Evolutionary conservation across 2,113 vertebrate genomes (phyloP), one percentile per base, ranked within the genome.

Genomic region (Cynopterus brachyotis): DNA sequence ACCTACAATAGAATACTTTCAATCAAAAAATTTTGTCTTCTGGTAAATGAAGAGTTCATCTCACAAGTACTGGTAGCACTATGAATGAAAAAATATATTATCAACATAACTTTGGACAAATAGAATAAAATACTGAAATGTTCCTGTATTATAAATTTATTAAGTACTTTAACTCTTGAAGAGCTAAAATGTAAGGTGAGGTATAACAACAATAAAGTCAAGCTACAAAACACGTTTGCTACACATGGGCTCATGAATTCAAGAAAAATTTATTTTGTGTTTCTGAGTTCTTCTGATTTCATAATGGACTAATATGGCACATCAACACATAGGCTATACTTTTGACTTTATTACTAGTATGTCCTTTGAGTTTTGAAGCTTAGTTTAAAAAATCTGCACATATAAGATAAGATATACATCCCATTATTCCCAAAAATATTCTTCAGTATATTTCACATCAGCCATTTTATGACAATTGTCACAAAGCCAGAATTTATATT

Each of bases 121-220:
- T 9, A 32, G 35, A 53, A 88, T 24, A 24, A 57, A 64, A 85
- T 83, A 87, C 62, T 76, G 16, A 97, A 81, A 50, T 93, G 20
- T 64, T 97, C 82, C 97, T 91, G 96, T 95, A 94, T 96, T 97
- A 89, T 95, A 89, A 95, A 96, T 92, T 96, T 81, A 94, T 97
- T 95, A 92, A 97, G 73, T 92, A 83, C 19, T 92, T 97, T n/a
- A 82, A 97, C 69, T 95, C 64, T 97, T 89, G 69, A 95, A 97
- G 45, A 90, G 69, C 30, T 53, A 82, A 96, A 95, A 83, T 96
- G 12, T 3, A 88, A 92, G 83, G 67, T 91, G 79, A 60, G 94
- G 50, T 47, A 84, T 93, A 97, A 90, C 81, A 91, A 88, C 94
- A 94, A 19, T 88, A 97, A 97, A 97, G 67, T 19, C 26, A 92